Evolutionary conservation across 64 coral and sea anemone species (phyloP).

Genomic region (Montipora cactus): DNA sequence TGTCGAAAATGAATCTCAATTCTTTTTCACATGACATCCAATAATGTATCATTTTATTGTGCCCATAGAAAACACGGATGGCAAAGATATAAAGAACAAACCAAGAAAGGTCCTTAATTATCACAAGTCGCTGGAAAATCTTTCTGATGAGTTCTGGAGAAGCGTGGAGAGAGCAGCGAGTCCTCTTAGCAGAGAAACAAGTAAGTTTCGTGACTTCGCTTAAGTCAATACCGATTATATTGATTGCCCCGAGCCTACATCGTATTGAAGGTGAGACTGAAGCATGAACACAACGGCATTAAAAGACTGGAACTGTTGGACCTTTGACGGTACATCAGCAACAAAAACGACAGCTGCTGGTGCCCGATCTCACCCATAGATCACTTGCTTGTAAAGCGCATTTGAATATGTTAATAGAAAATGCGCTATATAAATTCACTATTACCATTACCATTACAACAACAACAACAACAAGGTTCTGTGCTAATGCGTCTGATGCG

Average conservation of each 20-base stretch:
- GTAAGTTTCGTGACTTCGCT: conserved; percentile 43
- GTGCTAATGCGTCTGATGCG: not conserved
- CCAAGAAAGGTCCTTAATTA: conserved; percentile 37
- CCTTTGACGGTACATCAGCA: not conserved
- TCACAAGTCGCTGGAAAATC: conserved; percentile 66
- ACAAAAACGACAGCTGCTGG: too few relatives aligned
- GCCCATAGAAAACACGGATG: conserved; percentile 13
- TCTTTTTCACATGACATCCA: not conserved
- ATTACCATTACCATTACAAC: not conserved
- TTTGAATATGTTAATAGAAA: too few relatives aligned
- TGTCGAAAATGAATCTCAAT: not conserved
- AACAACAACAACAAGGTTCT: not conserved
- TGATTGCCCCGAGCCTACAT: not conserved
- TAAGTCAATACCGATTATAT: conserved; percentile 6
- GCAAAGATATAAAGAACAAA: not conserved
- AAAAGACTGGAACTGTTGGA: not conserved
- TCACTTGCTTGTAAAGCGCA: too few relatives aligned
- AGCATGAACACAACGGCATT: not conserved
- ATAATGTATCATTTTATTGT: not conserved
- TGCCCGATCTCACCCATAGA: too few relatives aligned
- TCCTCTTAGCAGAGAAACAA: conserved; percentile 25
- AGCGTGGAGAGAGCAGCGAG: conserved; percentile 52
- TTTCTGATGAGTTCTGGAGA: conserved; percentile 71
- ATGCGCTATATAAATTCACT: too few relatives aligned
- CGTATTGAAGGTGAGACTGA: not conserved